Evolutionary conservation across 2,888 invertebrate species (phyloP).

Genomic region (Ecdyonurus torrentis): DNA sequence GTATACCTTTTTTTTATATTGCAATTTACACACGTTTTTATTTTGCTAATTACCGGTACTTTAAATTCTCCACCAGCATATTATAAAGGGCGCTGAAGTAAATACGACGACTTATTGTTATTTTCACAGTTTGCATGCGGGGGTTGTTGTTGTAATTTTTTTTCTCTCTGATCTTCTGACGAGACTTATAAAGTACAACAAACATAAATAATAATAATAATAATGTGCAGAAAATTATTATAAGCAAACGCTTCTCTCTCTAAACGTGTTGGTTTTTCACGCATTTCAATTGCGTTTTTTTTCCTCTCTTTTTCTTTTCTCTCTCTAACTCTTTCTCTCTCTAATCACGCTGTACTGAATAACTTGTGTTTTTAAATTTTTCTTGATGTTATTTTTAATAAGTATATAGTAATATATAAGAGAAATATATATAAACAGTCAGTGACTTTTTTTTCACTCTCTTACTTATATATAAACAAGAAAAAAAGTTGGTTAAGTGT

Average conservation of each 20-base stretch:
- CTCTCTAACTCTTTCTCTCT: neutral
- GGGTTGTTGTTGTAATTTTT: neutral
- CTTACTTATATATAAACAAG: too few species aligned
- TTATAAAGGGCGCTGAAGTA: neutral
- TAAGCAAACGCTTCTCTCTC: neutral
- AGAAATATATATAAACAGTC: too few species aligned
- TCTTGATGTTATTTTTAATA: neutral
- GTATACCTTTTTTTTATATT: too few species aligned
- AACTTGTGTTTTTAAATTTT: neutral
- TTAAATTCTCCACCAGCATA: too few species aligned
- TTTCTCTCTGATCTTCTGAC: neutral
- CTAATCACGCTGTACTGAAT: neutral
- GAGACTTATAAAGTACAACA: too few species aligned
- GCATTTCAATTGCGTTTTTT: neutral
- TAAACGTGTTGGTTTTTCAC: neutral
- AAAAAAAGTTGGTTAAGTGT: too few species aligned
- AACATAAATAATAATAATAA: too few species aligned
- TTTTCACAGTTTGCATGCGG: too few species aligned
- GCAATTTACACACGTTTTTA: too few species aligned
- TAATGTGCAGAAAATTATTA: neutral
- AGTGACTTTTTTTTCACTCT: neutral
- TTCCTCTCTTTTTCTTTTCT: neutral
- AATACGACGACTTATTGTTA: too few species aligned
- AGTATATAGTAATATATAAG: neutral
- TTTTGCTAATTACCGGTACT: too few species aligned